Percentiles rank a stretch among this genome's conserved stretches.
Conservation (phyloP, 2,797 vertebrate genomes). For the Lagocephalus sceleratus region DNA sequence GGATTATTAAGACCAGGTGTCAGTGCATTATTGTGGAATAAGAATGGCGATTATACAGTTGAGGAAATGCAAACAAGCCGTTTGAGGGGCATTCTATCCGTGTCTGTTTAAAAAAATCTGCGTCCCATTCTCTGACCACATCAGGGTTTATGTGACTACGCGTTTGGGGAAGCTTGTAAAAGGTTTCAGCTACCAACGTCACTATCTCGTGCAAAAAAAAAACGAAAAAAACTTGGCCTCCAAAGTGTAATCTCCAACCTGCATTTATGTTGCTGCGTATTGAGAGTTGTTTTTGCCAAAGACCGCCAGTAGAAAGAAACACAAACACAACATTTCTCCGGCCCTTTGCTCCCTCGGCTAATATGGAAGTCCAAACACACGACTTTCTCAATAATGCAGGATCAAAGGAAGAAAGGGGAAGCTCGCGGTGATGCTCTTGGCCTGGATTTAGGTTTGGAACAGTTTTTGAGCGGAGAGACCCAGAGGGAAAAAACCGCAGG, state of each 20-base stretch:
- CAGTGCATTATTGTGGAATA: slow-evolving; percentile 20
- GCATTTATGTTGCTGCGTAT: slow-evolving; percentile 26
- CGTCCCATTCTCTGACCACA: background rate
- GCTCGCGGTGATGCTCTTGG: slow-evolving; percentile 53
- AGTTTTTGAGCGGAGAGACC: slow-evolving; percentile 19
- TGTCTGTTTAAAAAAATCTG: slow-evolving; percentile 28
- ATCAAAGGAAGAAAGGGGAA: slow-evolving; percentile 58
- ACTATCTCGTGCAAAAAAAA: background rate
- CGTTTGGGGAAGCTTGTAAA: background rate
- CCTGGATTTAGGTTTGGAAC: slow-evolving; percentile 26
- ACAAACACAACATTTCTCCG: slow-evolving; percentile 13
- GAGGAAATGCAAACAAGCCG: slow-evolving; percentile 34
- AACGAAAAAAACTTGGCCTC: background rate
- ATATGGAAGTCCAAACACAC: slow-evolving; percentile 54
- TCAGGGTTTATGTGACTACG: background rate
- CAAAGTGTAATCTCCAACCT: background rate
- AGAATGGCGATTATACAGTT: slow-evolving; percentile 31
- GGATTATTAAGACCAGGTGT: slow-evolving; percentile 27
- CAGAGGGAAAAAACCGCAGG: slow-evolving; percentile 20
- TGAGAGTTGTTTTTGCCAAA: slow-evolving; percentile 42
- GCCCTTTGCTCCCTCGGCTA: slow-evolving; percentile 23
- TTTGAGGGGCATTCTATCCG: slow-evolving; percentile 27
- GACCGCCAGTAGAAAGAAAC: slow-evolving; percentile 24
- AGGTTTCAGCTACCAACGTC: background rate
- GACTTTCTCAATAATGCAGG: slow-evolving; percentile 28